phyloP scores from a whole-genome alignment of 2,888 invertebrate genomes.

The Drosophila prostipennis region DNA sequence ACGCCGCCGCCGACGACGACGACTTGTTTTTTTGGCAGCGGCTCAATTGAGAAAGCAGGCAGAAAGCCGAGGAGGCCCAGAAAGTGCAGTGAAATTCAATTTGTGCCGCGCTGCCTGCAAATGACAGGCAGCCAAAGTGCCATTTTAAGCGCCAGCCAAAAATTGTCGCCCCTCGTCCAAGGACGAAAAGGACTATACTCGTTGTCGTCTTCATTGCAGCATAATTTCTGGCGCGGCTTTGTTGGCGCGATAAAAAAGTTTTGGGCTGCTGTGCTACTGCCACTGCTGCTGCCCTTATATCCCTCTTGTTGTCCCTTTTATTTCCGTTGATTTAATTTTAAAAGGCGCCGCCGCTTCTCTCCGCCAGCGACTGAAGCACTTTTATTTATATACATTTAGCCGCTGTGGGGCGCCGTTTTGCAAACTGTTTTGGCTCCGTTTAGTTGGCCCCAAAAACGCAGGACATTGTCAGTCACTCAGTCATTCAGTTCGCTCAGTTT shows the following conservation, averaged over 20 bases:
- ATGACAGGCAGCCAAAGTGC: slow-evolving; percentile 72
- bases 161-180: slow-evolving; percentile 61
- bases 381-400: slow-evolving; percentile 67
- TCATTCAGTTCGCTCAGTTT: slow-evolving; percentile 22
- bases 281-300: slow-evolving; percentile 13
- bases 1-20: slow-evolving; percentile 2
- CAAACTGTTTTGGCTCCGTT: slow-evolving; percentile 72
- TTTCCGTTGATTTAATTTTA: slow-evolving; percentile 81
- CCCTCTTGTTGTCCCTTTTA: slow-evolving; percentile 35
- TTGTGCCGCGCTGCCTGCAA: slow-evolving; percentile 73
- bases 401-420: slow-evolving; percentile 47
- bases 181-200: slow-evolving; percentile 24
- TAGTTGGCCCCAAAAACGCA: slow-evolving; percentile 65
- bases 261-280: slow-evolving; percentile 14
- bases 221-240: slow-evolving; percentile 70
- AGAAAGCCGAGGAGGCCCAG: slow-evolving; percentile 51
- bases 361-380: slow-evolving; percentile 53
- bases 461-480: slow-evolving; percentile 53
- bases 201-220: slow-evolving; percentile 70
- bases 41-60: slow-evolving; percentile 50
- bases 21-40: slow-evolving; percentile 59
- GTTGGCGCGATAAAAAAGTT: slow-evolving; percentile 76
- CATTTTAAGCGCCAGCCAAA: slow-evolving; percentile 78
- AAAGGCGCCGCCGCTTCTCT: slow-evolving; percentile 71
- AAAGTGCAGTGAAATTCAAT: slow-evolving; percentile 79